These are phyloP conservation scores for Elymnias hypermnestra DNA, from an alignment of 1,140 invertebrate species.

Conservation along the genomic window DNA sequence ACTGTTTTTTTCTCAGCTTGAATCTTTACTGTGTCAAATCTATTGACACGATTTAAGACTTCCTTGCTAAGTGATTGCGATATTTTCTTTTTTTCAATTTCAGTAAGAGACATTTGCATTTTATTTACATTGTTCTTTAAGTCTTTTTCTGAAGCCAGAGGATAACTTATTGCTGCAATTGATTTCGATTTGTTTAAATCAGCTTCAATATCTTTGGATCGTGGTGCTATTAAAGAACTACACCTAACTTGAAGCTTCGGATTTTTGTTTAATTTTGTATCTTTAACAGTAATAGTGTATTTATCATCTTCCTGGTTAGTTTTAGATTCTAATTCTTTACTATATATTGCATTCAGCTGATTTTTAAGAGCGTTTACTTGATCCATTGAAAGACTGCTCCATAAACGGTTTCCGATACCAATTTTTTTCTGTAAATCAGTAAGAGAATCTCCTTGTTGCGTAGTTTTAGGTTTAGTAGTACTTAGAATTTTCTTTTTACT, in stretches of 20 bases:
- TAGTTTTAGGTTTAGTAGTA: constrained; percentile 29
- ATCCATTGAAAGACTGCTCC: constrained; percentile 90
- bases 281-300: constrained; percentile 80
- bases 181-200: constrained; percentile 75
- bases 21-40: constrained; percentile 62
- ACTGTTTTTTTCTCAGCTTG: not conserved
- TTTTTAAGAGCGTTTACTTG: constrained; percentile 88
- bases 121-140: constrained; percentile 70
- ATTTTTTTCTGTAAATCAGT: constrained; percentile 69
- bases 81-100: constrained; percentile 84
- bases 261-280: constrained; percentile 50
- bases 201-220: constrained; percentile 32
- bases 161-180: constrained; percentile 72
- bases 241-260: constrained; percentile 81
- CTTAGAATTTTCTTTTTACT: constrained; percentile 18
- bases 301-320: constrained; percentile 53
- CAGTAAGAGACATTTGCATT: constrained; percentile 75
- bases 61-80: constrained; percentile 85
- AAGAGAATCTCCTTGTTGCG: constrained; percentile 44
- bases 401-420: constrained; percentile 84
- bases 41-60: constrained; percentile 79
- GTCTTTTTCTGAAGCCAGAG: constrained; percentile 62
- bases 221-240: constrained; percentile 76
- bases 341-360: constrained; percentile 90
- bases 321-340: constrained; percentile 75